phyloP scores from a whole-genome alignment of 2,888 invertebrate genomes.

The Drosophila mercatorum region DNA sequence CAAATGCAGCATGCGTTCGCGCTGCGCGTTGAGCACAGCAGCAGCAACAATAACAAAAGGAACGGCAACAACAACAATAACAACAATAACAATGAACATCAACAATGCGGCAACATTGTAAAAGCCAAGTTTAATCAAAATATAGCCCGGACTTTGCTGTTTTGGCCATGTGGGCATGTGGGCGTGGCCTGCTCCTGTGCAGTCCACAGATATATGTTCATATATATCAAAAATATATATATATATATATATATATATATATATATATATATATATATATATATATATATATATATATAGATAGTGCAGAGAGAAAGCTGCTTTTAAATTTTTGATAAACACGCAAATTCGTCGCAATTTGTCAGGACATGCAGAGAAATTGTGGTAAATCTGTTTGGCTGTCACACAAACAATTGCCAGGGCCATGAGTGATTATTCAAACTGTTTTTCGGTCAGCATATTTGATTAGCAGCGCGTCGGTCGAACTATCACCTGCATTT shows the following conservation, averaged over 20 bases:
- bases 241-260: not conserved
- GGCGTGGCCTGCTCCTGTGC: constrained; percentile 16
- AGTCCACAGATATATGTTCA: not conserved
- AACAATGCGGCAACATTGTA: constrained; percentile 61
- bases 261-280: not conserved
- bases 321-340: constrained; percentile 72
- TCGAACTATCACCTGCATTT: constrained; percentile 1
- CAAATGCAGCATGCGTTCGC: constrained; percentile 59
- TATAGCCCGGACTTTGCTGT: constrained; percentile 39
- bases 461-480: constrained; percentile 31
- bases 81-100: constrained; percentile 22
- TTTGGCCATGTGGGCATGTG: constrained; percentile 15
- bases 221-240: not conserved
- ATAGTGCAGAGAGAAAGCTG: not conserved
- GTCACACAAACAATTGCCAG: constrained; percentile 33
- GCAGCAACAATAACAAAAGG: constrained; percentile 11
- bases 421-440: constrained; percentile 44
- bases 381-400: constrained; percentile 34
- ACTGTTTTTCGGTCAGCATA: constrained; percentile 56
- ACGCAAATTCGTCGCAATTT: constrained; percentile 71
- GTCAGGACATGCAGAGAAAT: constrained; percentile 39
- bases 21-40: constrained; percentile 22
- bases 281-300: not conserved
- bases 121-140: constrained; percentile 79
- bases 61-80: constrained; percentile 10